phyloP scores from a whole-genome alignment of 2,797 vertebrate genomes.

The Anolis apletophallus region DNA sequence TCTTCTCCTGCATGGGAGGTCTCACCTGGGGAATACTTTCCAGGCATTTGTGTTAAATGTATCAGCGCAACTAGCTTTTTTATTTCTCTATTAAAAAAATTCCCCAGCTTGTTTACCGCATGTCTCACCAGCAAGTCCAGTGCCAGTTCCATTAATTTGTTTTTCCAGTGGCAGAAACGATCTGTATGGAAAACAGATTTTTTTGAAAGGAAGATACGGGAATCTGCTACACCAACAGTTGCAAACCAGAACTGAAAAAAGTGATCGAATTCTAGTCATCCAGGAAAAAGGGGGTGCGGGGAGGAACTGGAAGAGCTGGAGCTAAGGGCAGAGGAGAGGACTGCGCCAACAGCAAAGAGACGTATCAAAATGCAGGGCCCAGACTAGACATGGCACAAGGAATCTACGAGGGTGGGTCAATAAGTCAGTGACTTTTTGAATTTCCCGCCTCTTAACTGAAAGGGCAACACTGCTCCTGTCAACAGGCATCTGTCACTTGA shows the following conservation, averaged over 20 bases:
- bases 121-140: constrained; percentile 45
- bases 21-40: constrained; percentile 64
- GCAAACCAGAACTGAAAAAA: constrained; percentile 66
- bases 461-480: too few relatives aligned
- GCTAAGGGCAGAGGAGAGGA: constrained; percentile 59
- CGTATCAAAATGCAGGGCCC: constrained; percentile 65
- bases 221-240: constrained; percentile 70
- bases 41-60: constrained; percentile 54
- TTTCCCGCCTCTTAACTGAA: too few relatives aligned
- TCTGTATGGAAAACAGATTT: constrained; percentile 67
- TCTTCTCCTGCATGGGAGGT: constrained; percentile 27
- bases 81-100: constrained; percentile 59
- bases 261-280: constrained; percentile 66
- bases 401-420: too few relatives aligned
- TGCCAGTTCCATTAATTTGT: constrained; percentile 69
- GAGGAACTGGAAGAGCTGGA: constrained; percentile 56
- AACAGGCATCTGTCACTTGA: too few relatives aligned
- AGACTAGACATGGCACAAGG: neutral
- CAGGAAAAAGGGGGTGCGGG: constrained; percentile 42
- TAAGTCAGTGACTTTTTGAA: too few relatives aligned
- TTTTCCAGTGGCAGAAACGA: constrained; percentile 74
- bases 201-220: constrained; percentile 64
- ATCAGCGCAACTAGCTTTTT: constrained; percentile 59
- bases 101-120: constrained; percentile 64
- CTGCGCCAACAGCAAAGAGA: constrained; percentile 66